A percentile compares a stretch with the other conserved stretches of the same genome.
phyloP scores from a whole-genome alignment of 1,140 invertebrate genomes.

The Lineus longissimus region DNA sequence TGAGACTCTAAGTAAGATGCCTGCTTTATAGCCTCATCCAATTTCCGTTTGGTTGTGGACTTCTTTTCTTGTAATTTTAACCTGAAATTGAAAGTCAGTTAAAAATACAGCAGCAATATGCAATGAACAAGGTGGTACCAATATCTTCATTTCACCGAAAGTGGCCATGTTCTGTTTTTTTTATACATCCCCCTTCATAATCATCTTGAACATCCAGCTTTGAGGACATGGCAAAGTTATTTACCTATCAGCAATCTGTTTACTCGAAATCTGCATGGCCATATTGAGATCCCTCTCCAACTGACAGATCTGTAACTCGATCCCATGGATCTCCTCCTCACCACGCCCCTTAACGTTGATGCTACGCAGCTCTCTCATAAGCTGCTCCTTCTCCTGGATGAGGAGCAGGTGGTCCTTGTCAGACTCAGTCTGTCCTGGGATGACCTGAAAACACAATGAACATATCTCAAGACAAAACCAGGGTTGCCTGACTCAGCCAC shows the following conservation, averaged over 20 bases:
- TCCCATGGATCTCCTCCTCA: constrained; percentile 77
- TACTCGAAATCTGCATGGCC: constrained; percentile 86
- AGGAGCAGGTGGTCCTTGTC: constrained; percentile 87
- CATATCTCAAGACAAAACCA: too few relatives aligned
- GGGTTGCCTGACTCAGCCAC: too few relatives aligned
- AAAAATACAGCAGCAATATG: too few relatives aligned
- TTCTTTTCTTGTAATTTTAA: constrained; percentile 88
- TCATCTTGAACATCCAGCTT: too few relatives aligned
- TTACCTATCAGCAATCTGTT: constrained; percentile 80
- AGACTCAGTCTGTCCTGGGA: constrained; percentile 79
- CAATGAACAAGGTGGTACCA: too few relatives aligned
- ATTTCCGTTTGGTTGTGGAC: constrained; percentile 76
- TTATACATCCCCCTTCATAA: too few relatives aligned
- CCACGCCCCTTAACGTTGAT: constrained; percentile 80
- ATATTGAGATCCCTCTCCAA: constrained; percentile 88
- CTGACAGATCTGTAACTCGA: constrained; percentile 76
- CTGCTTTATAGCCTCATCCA: constrained; percentile 79
- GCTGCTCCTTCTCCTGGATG: constrained; percentile 91
- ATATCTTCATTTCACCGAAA: too few relatives aligned
- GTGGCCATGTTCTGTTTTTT: too few relatives aligned
- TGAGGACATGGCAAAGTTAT: too few relatives aligned
- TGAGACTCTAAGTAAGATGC: constrained; percentile 90
- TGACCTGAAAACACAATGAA: constrained; percentile 21
- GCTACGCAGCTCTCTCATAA: constrained; percentile 80
- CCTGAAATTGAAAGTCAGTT: constrained; percentile 46